Evolutionary conservation across 1,140 invertebrate genomes (phyloP).

Genomic region (Leptinotarsa texana): DNA sequence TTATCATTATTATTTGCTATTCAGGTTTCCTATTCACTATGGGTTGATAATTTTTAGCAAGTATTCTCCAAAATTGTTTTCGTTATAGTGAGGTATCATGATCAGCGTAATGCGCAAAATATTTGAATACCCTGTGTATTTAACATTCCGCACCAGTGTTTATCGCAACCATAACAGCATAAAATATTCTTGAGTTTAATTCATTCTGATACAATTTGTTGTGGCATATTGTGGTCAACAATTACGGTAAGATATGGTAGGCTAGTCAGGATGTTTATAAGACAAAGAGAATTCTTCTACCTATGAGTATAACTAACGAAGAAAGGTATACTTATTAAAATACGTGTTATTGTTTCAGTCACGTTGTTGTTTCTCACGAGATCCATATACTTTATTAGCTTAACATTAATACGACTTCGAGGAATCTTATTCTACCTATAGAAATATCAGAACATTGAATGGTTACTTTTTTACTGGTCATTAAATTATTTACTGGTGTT

Average conservation of each 20-base stretch:
- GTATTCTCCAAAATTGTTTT: too few species aligned
- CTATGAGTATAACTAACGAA: constrained; percentile 17
- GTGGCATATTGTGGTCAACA: constrained; percentile 45
- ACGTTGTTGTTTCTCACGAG: constrained; percentile 47
- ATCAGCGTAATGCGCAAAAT: too few species aligned
- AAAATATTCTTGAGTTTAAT: constrained; percentile 39
- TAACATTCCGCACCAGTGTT: neutral
- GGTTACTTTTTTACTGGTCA: neutral
- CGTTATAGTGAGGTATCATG: too few species aligned
- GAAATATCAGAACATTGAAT: constrained; percentile 3
- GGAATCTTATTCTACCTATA: constrained; percentile 30
- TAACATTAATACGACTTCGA: constrained; percentile 40
- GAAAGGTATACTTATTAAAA: constrained; percentile 45
- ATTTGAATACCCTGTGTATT: neutral
- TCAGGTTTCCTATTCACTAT: too few species aligned
- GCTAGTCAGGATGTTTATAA: constrained; percentile 33
- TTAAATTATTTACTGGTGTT: constrained; percentile 7
- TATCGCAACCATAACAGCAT: constrained; percentile 20
- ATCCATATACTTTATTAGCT: constrained; percentile 45
- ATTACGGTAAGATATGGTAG: constrained; percentile 46
- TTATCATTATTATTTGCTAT: too few species aligned
- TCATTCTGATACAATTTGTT: constrained; percentile 46
- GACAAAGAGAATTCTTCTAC: constrained; percentile 23
- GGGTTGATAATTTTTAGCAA: too few species aligned
- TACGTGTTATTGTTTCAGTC: constrained; percentile 49